These are phyloP conservation scores for Hoplodrina blanda DNA, from an alignment of 2,888 invertebrate species.

Conservation along the genomic window DNA sequence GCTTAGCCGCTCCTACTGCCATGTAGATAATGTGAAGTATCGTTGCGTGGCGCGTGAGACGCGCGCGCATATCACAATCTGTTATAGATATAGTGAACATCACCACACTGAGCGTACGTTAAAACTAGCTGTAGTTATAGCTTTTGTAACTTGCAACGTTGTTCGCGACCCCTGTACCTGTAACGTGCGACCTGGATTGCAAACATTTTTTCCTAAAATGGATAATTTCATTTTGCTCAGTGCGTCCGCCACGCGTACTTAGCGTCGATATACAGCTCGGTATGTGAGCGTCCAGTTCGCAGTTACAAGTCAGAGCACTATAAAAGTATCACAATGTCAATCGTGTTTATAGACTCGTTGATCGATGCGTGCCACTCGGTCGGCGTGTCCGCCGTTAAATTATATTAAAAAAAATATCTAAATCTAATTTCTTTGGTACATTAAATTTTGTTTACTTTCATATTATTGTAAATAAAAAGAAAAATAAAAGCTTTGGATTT, in stretches of 20 bases:
- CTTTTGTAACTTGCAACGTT: slow-evolving; percentile 82
- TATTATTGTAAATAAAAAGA: slow-evolving; percentile 89
- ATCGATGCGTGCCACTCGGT: slow-evolving; percentile 64
- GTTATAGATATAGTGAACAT: slow-evolving; percentile 62
- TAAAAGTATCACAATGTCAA: slow-evolving; percentile 62
- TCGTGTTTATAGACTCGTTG: slow-evolving; percentile 60
- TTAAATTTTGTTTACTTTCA: slow-evolving; percentile 90
- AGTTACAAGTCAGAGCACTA: slow-evolving; percentile 44
- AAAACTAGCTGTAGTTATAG: slow-evolving; percentile 80
- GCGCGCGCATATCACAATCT: slow-evolving; percentile 76
- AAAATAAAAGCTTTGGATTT: slow-evolving; percentile 90
- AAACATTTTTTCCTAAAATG: neutral
- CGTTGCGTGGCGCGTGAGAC: slow-evolving; percentile 70
- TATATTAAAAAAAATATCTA: slow-evolving; percentile 76
- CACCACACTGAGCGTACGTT: slow-evolving; percentile 67
- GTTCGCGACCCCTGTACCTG: slow-evolving; percentile 55
- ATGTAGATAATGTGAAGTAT: slow-evolving; percentile 72
- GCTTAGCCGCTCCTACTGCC: slow-evolving; percentile 85
- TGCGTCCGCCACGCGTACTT: slow-evolving; percentile 56
- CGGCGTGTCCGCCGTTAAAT: slow-evolving; percentile 67
- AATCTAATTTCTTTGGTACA: slow-evolving; percentile 86
- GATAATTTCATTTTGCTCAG: slow-evolving; percentile 1
- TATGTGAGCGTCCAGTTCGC: slow-evolving; percentile 13
- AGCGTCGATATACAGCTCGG: neutral
- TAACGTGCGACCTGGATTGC: slow-evolving; percentile 27